Percentiles rank a stretch among this genome's conserved stretches.
Conservation (phyloP, 92 coral and sea anemone species). For the Bergia puertoricense region DNA sequence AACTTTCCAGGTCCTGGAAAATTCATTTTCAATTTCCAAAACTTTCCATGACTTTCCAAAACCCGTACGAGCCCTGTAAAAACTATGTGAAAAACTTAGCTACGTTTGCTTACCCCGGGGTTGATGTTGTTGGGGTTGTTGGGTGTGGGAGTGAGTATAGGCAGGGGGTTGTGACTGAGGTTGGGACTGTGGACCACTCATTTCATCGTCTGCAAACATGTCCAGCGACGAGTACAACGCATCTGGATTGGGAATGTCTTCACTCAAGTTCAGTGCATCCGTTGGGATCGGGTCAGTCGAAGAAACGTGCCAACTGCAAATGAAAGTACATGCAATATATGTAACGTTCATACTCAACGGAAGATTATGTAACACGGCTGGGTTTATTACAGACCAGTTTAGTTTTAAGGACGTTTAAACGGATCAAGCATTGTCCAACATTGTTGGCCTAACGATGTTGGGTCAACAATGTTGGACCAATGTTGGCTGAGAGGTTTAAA, state of each 20-base stretch:
- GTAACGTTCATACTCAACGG: neutral
- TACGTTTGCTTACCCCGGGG: conserved; percentile 32
- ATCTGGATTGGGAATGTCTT: conserved; percentile 87
- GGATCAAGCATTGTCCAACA: too few species aligned
- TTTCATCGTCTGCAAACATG: conserved; percentile 76
- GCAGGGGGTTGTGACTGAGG: conserved; percentile 11
- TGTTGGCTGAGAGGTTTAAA: too few species aligned
- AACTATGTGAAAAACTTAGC: neutral
- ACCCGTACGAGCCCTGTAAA: neutral
- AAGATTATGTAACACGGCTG: neutral
- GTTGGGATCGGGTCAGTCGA: conserved; percentile 68
- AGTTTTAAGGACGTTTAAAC: too few species aligned
- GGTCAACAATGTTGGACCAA: too few species aligned
- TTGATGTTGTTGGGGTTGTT: conserved; percentile 18
- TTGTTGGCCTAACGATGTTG: too few species aligned
- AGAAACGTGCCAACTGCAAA: conserved; percentile 60
- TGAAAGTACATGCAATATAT: conserved; percentile 28
- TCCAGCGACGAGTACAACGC: conserved; percentile 75
- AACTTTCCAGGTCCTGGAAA: too few species aligned
- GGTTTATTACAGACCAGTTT: too few species aligned
- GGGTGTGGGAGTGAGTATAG: conserved; percentile 5
- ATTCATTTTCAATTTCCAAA: too few species aligned
- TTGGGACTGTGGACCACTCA: conserved; percentile 54
- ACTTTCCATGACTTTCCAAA: too few species aligned
- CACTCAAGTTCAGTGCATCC: conserved; percentile 70